These are phyloP conservation scores for Piaya cayana DNA, from an alignment of 2,113 vertebrate species.

Conservation along the genomic window DNA sequence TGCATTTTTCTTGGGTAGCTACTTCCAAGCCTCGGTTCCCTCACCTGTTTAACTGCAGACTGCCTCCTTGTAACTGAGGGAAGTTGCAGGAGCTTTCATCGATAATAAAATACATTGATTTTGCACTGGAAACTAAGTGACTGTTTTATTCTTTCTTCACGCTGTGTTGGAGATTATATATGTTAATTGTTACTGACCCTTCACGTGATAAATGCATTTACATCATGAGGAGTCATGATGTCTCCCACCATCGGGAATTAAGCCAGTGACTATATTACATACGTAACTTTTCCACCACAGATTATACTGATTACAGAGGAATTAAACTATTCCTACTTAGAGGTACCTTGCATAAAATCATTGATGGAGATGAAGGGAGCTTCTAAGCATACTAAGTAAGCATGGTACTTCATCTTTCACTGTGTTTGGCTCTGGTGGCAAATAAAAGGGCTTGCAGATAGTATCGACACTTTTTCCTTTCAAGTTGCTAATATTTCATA, in stretches of 20 bases:
- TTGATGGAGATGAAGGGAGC: background rate
- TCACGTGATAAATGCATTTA: background rate
- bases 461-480: background rate
- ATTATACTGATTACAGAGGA: background rate
- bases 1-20: background rate
- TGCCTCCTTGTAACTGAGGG: background rate
- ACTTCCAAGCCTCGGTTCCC: background rate
- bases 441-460: background rate
- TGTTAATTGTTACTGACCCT: background rate
- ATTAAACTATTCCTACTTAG: background rate
- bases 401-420: background rate
- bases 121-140: background rate
- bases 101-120: background rate
- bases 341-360: background rate
- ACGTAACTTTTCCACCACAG: background rate
- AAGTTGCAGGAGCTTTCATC: background rate
- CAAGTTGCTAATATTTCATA: slow-evolving; percentile 47
- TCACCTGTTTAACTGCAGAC: background rate
- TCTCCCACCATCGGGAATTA: background rate
- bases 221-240: background rate
- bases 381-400: background rate
- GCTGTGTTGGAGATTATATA: background rate
- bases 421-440: background rate
- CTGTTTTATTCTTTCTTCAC: background rate
- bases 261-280: background rate